Evolutionary conservation across 2,113 vertebrate species (phyloP).

Genomic region (Acrocephalus arundinaceus): DNA sequence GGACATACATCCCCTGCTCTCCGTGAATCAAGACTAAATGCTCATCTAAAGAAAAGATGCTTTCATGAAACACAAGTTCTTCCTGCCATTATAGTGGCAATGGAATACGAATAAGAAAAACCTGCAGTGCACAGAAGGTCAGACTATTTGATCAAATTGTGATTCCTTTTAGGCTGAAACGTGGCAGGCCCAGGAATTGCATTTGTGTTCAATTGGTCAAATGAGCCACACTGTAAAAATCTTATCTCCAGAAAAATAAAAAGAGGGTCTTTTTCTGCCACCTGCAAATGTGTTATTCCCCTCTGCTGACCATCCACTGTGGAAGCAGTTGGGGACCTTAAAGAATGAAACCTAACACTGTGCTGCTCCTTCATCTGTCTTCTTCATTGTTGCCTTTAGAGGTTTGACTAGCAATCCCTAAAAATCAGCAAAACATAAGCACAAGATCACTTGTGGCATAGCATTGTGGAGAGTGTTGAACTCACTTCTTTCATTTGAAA

Average conservation of each 20-base stretch:
- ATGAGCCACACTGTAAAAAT: background rate
- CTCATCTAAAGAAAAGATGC: background rate
- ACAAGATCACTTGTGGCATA: background rate
- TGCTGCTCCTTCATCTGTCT: background rate
- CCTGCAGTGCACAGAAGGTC: background rate
- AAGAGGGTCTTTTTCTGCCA: background rate
- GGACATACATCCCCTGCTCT: background rate
- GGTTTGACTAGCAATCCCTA: background rate
- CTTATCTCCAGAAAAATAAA: background rate
- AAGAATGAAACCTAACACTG: background rate
- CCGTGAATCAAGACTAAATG: constrained; percentile 11
- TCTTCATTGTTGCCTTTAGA: background rate
- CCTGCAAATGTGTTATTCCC: background rate
- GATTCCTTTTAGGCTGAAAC: constrained; percentile 14
- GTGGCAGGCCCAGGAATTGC: background rate
- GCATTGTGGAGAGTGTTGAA: background rate
- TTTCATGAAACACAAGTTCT: background rate
- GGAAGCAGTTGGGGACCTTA: background rate
- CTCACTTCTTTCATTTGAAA: background rate
- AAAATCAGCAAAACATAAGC: background rate
- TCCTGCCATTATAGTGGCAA: background rate
- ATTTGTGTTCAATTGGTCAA: background rate
- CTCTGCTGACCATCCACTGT: background rate
- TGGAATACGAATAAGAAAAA: background rate
- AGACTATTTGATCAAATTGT: constrained; percentile 1